phyloP scores from a whole-genome alignment of 2,888 invertebrate genomes.

The Pterostichus madidus region DNA sequence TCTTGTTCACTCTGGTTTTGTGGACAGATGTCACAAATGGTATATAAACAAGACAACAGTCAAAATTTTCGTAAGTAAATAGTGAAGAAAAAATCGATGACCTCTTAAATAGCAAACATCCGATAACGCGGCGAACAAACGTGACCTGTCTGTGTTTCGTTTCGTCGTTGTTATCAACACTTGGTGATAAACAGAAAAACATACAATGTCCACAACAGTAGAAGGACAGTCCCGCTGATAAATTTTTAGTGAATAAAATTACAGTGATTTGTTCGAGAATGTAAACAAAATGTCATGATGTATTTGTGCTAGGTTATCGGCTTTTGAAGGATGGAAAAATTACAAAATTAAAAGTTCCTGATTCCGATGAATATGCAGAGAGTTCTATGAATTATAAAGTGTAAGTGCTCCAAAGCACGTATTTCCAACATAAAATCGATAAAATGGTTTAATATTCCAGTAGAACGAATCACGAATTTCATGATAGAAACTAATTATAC shows the following conservation, averaged over 20 bases:
- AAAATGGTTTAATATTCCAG: slow-evolving; percentile 31
- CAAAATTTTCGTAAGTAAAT: slow-evolving; percentile 24
- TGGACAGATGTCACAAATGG: too few relatives aligned
- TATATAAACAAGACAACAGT: not conserved
- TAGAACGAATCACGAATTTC: slow-evolving; percentile 42
- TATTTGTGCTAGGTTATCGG: slow-evolving; percentile 30
- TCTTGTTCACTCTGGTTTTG: too few relatives aligned
- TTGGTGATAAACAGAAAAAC: slow-evolving; percentile 34
- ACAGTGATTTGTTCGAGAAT: slow-evolving; percentile 37
- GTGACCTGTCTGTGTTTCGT: slow-evolving; percentile 24
- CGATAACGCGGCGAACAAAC: slow-evolving; percentile 27
- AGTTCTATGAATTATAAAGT: slow-evolving; percentile 35
- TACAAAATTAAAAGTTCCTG: slow-evolving; percentile 16
- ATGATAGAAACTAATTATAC: slow-evolving; percentile 24
- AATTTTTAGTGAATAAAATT: slow-evolving; percentile 16
- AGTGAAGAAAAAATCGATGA: slow-evolving; percentile 18
- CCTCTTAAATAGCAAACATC: slow-evolving; percentile 21
- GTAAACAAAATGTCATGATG: slow-evolving; percentile 22
- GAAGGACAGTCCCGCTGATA: slow-evolving; percentile 31
- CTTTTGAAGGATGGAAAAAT: slow-evolving; percentile 1
- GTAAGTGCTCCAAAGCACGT: slow-evolving; percentile 20
- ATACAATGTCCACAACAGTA: slow-evolving; percentile 29
- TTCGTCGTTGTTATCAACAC: slow-evolving; percentile 24
- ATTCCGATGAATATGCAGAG: slow-evolving; percentile 22
- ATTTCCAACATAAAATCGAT: slow-evolving; percentile 35